Conservation (phyloP, 1,140 invertebrate genomes). For the Lepidostoma basale region DNA sequence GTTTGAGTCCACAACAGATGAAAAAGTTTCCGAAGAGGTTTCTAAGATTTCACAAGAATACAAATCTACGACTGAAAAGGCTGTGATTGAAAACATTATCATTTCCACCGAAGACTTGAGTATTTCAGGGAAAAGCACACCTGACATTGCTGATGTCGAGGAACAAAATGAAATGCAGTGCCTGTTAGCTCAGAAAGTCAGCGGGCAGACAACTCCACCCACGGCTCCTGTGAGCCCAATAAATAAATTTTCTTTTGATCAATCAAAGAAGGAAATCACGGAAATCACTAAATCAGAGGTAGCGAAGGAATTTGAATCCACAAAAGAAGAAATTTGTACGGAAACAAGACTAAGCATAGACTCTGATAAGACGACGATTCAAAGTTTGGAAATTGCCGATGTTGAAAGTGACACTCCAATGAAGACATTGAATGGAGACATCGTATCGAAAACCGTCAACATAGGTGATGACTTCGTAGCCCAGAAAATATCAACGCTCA, state of each 20-base stretch:
- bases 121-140: conserved; percentile 48
- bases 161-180: conserved; percentile 38
- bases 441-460: conserved; percentile 58
- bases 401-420: conserved; percentile 36
- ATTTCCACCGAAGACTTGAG: conserved; percentile 35
- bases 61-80: neutral
- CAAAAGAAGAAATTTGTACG: conserved; percentile 1
- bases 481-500: conserved; percentile 60
- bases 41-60: neutral
- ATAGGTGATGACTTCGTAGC: conserved; percentile 59
- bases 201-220: conserved; percentile 60
- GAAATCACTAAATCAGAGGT: neutral
- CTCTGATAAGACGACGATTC: conserved; percentile 1
- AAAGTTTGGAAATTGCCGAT: conserved; percentile 24
- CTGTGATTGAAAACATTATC: conserved; percentile 13
- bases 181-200: conserved; percentile 25
- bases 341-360: conserved; percentile 8
- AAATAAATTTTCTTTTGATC: conserved; percentile 35
- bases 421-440: conserved; percentile 48
- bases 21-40: conserved; percentile 10
- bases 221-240: conserved; percentile 64
- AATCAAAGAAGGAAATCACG: conserved; percentile 12
- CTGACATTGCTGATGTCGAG: conserved; percentile 49
- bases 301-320: neutral
- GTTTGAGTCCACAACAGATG: neutral